These are phyloP conservation scores for Drepana arcuata DNA, from an alignment of 1,140 invertebrate species.

Conservation along the genomic window DNA sequence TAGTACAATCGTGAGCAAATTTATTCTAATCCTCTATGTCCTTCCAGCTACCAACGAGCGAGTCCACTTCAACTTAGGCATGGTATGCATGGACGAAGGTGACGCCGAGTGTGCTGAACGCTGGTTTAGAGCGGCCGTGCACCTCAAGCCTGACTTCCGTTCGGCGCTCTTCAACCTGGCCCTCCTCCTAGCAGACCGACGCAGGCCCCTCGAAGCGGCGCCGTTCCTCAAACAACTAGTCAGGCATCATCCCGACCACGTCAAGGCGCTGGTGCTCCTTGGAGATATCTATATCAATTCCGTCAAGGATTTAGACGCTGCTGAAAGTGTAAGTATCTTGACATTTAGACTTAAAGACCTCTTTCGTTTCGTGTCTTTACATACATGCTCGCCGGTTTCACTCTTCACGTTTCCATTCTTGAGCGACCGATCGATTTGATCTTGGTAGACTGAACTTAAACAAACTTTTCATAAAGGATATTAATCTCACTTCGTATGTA, in stretches of 20 bases:
- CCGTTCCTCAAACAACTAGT: constrained; percentile 94
- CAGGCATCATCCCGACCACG: constrained; percentile 92
- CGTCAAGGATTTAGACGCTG: constrained; percentile 93
- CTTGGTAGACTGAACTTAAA: too few species aligned
- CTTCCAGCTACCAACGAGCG: constrained; percentile 84
- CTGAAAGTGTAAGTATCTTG: constrained; percentile 82
- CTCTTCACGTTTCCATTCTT: too few species aligned
- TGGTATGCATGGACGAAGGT: constrained; percentile 96
- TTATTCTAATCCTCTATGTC: too few species aligned
- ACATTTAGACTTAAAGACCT: too few species aligned
- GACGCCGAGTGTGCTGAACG: constrained; percentile 90
- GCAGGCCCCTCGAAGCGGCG: constrained; percentile 91
- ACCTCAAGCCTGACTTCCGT: constrained; percentile 88
- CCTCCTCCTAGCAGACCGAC: constrained; percentile 88
- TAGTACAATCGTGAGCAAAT: too few species aligned
- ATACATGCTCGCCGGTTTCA: too few species aligned
- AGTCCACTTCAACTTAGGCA: constrained; percentile 95
- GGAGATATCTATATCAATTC: constrained; percentile 98
- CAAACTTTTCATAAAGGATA: too few species aligned
- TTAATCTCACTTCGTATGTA: too few species aligned
- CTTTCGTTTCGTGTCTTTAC: too few species aligned
- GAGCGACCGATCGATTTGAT: too few species aligned
- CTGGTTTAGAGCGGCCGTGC: constrained; percentile 89
- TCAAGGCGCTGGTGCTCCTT: constrained; percentile 93
- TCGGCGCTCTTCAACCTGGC: constrained; percentile 97